Percentiles rank a stretch among this genome's conserved stretches.
Evolutionary conservation across 2,113 vertebrate genomes (phyloP).

Genomic region (Mesoclemmys tuberculata): DNA sequence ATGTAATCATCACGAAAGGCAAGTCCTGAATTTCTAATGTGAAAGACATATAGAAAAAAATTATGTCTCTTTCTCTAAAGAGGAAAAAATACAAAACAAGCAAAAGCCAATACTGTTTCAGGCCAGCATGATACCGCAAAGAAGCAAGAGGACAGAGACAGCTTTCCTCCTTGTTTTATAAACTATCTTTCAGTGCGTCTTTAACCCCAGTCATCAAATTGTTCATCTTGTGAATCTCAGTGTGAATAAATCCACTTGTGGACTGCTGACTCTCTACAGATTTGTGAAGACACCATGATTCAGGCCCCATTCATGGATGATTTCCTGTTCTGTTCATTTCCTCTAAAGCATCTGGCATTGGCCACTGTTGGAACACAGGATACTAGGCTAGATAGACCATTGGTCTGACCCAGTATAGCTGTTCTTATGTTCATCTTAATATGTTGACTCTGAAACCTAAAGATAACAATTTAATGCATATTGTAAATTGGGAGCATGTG

Average conservation of each 20-base stretch:
- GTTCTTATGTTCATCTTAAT: not conserved
- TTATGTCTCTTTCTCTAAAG: not conserved
- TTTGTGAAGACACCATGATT: not conserved
- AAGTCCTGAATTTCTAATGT: not conserved
- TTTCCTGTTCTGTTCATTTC: too few species aligned
- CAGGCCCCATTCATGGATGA: too few species aligned
- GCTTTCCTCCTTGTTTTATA: rapidly evolving
- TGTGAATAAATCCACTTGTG: not conserved
- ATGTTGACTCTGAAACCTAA: not conserved
- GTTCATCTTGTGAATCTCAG: not conserved
- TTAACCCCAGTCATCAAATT: not conserved
- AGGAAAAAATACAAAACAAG: not conserved
- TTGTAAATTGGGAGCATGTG: rapidly evolving
- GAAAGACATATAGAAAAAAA: rapidly evolving
- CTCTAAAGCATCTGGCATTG: too few species aligned
- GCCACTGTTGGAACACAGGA: too few species aligned
- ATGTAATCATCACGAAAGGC: not conserved
- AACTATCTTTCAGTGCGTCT: not conserved
- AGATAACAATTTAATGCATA: not conserved
- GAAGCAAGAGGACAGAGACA: rapidly evolving
- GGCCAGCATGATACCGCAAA: not conserved
- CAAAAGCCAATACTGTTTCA: not conserved
- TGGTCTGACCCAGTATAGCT: too few species aligned
- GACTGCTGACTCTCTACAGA: not conserved
- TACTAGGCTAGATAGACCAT: too few species aligned